phyloP scores from a whole-genome alignment of 2,888 invertebrate genomes.

The Scaptomyza parva region DNA sequence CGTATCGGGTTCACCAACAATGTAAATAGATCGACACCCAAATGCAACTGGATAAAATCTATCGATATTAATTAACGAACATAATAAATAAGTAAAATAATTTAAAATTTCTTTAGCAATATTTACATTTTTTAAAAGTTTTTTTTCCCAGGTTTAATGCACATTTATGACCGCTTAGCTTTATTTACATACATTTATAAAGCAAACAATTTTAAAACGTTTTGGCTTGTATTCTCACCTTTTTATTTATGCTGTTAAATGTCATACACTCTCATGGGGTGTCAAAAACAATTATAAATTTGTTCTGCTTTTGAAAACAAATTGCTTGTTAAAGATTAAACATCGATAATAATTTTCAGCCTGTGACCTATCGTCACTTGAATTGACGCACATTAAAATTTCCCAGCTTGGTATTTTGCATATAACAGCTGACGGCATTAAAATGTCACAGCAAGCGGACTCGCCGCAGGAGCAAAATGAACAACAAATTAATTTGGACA shows the following conservation, averaged over 20 bases:
- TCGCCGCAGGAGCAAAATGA: background rate
- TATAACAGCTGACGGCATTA: background rate
- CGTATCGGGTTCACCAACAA: background rate
- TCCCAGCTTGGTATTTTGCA: background rate
- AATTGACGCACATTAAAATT: background rate
- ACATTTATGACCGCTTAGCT: too few species aligned
- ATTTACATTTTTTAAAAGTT: too few species aligned
- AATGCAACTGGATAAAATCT: slow-evolving; percentile 18
- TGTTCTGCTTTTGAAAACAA: background rate
- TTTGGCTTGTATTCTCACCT: background rate
- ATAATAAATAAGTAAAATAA: too few species aligned
- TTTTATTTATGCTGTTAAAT: background rate
- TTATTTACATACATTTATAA: too few species aligned
- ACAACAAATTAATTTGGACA: background rate
- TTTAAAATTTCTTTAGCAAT: too few species aligned
- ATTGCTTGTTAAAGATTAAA: background rate
- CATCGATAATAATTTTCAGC: slow-evolving; percentile 13
- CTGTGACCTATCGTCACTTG: slow-evolving; percentile 5
- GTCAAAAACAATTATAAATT: background rate
- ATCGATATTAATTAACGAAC: slow-evolving; percentile 19
- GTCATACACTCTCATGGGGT: background rate
- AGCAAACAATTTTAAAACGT: background rate
- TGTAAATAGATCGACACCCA: slow-evolving; percentile 9
- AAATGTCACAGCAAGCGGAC: slow-evolving; percentile 1
- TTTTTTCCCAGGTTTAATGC: too few species aligned